phyloP scores from a whole-genome alignment of 2,797 vertebrate genomes.

The Forpus xanthops region DNA sequence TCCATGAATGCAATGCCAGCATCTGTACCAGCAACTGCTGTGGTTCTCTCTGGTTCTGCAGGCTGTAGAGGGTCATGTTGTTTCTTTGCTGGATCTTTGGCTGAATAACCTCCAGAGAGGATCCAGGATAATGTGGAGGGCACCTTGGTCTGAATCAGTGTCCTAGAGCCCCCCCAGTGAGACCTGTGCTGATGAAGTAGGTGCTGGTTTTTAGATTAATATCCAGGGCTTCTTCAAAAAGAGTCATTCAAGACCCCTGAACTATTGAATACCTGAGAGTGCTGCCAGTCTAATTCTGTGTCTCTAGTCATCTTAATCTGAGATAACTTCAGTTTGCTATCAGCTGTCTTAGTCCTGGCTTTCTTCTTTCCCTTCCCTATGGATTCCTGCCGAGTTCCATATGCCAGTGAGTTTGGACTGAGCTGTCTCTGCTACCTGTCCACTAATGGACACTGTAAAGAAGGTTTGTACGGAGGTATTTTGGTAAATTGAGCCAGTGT shows the following conservation, averaged over 20 bases:
- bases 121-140: background rate
- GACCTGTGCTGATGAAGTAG: background rate
- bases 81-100: background rate
- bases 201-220: background rate
- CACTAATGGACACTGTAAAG: background rate
- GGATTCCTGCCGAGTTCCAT: background rate
- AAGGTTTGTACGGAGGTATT: background rate
- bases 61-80: background rate
- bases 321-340: background rate
- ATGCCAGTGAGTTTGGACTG: background rate
- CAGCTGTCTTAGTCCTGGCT: background rate
- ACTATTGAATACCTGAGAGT: accelerated
- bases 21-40: background rate
- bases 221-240: background rate
- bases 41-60: background rate
- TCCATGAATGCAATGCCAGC: background rate
- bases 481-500: background rate
- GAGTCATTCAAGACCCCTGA: background rate
- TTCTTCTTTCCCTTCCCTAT: background rate
- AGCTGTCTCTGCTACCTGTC: accelerated
- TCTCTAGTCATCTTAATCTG: background rate
- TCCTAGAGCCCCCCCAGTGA: background rate
- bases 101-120: background rate
- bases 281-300: background rate
- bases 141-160: background rate